phyloP scores from a whole-genome alignment of 2,888 invertebrate species.

The Tinea trinotella region DNA sequence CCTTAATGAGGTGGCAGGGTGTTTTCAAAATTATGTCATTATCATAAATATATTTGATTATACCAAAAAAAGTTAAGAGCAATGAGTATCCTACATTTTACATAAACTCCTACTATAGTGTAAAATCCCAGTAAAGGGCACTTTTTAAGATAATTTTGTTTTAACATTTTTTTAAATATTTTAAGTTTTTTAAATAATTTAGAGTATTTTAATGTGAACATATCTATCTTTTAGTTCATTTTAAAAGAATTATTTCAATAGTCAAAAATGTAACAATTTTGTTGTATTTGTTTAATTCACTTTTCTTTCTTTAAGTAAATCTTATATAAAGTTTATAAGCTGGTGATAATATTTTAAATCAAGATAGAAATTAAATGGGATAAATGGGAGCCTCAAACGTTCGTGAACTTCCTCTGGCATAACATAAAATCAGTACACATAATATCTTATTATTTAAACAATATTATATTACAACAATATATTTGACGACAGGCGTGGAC shows the following conservation, averaged over 20 bases:
- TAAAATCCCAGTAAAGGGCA: neutral
- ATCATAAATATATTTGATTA: neutral
- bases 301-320: neutral
- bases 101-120: neutral
- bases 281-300: neutral
- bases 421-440: no score
- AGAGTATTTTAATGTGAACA: conserved; percentile 49
- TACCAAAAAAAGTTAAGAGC: conserved; percentile 3
- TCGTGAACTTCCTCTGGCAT: no score
- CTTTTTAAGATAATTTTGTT: conserved; percentile 5
- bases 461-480: no score
- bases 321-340: neutral
- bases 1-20: neutral
- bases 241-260: conserved; percentile 34
- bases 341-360: neutral
- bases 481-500: no score
- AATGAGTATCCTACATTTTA: neutral
- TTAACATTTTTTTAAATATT: conserved; percentile 9
- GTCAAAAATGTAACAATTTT: conserved; percentile 3
- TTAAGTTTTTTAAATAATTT: conserved; percentile 25
- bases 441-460: no score
- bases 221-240: conserved; percentile 53
- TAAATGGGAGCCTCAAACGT: no score
- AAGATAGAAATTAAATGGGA: no score
- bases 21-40: conserved; percentile 9